Percentiles rank a stretch among this genome's conserved stretches.
These are phyloP conservation scores for Leiothrix lutea DNA, from an alignment of 2,113 vertebrate genomes.

Conservation along the genomic window DNA sequence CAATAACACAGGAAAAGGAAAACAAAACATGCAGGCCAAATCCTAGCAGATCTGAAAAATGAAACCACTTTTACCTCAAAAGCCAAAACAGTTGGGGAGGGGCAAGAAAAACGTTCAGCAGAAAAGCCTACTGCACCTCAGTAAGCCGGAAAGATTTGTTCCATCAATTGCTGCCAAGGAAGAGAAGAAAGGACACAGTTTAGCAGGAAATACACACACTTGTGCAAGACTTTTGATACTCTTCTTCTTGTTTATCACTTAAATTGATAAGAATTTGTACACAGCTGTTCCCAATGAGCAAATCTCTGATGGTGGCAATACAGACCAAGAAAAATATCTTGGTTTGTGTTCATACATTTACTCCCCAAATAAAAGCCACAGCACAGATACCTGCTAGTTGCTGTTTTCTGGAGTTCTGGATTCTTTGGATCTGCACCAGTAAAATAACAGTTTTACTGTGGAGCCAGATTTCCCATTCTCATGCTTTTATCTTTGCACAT, in stretches of 20 bases:
- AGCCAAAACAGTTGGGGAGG: background rate
- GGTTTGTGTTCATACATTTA: background rate
- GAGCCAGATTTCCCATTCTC: background rate
- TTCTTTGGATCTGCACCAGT: background rate
- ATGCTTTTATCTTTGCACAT: background rate
- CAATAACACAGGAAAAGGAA: slow-evolving; percentile 10
- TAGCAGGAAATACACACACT: background rate
- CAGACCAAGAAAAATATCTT: background rate
- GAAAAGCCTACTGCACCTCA: background rate
- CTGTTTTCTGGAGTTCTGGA: background rate
- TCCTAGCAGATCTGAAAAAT: slow-evolving; percentile 19
- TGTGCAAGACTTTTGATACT: background rate
- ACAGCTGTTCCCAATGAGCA: background rate
- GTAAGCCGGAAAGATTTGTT: background rate
- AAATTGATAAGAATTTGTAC: background rate
- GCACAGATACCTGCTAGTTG: background rate
- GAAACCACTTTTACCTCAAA: slow-evolving; percentile 6
- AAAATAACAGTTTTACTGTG: background rate
- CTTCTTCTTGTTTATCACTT: background rate
- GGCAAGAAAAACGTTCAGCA: background rate
- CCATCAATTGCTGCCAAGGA: background rate
- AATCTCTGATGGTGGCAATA: background rate
- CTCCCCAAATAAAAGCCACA: background rate
- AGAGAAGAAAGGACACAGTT: background rate
- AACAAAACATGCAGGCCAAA: slow-evolving; percentile 1